Evolutionary conservation across 2,113 vertebrate species (phyloP).

Genomic region (Balaenoptera acutorostrata): DNA sequence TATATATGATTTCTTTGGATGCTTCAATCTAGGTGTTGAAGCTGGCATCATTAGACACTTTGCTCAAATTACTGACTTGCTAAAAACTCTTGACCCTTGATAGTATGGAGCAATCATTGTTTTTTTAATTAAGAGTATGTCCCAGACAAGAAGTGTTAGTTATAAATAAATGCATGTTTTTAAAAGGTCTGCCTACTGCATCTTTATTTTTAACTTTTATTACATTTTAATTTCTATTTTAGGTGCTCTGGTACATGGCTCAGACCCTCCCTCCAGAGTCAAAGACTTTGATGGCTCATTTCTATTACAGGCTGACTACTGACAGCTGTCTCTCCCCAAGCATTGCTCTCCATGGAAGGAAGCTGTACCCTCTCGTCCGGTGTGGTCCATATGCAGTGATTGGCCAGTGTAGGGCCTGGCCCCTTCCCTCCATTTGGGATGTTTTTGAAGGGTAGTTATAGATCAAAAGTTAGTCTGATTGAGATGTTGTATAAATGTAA

Average conservation of each 20-base stretch:
- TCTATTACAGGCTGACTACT: accelerated
- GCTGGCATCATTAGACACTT: not conserved
- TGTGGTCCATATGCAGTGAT: not conserved
- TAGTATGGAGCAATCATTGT: not conserved
- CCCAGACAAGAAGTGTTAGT: not conserved
- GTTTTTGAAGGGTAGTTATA: not conserved
- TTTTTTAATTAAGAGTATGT: not conserved
- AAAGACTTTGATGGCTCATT: not conserved
- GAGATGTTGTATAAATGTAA: not conserved
- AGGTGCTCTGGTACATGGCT: not conserved
- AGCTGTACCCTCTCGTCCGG: not conserved
- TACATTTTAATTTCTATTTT: not conserved
- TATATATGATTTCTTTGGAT: not conserved
- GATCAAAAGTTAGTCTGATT: not conserved
- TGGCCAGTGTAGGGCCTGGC: not conserved
- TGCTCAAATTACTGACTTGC: not conserved
- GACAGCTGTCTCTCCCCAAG: not conserved
- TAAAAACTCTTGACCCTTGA: not conserved
- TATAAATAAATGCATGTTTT: not conserved
- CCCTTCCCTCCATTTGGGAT: not conserved
- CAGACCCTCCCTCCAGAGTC: not conserved
- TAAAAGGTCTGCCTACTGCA: not conserved
- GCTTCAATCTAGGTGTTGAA: not conserved
- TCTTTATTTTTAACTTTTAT: not conserved
- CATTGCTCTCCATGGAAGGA: accelerated